phyloP scores from a whole-genome alignment of 1,140 invertebrate species.

The Anastrepha ludens region DNA sequence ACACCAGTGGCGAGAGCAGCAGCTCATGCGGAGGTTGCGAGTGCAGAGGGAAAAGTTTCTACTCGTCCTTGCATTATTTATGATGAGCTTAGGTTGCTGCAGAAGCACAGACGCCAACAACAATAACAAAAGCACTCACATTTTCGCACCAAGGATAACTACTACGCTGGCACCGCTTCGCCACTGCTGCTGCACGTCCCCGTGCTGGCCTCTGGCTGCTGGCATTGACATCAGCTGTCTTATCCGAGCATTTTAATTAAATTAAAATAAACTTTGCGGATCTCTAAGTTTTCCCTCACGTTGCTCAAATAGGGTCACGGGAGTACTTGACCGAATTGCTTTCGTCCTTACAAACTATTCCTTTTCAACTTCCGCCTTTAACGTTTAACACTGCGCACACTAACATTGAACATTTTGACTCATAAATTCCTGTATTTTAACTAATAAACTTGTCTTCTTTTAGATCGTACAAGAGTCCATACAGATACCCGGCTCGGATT shows the following conservation, averaged over 20 bases:
- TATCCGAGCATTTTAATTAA: conserved; percentile 58
- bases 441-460: conserved; percentile 60
- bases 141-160: not conserved
- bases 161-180: not conserved
- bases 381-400: too few relatives aligned
- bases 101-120: not conserved
- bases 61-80: conserved; percentile 31
- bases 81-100: not conserved
- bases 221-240: conserved; percentile 56
- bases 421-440: not conserved
- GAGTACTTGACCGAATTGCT: conserved; percentile 51
- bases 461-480: conserved; percentile 97
- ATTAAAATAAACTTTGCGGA: conserved; percentile 58
- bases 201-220: not conserved
- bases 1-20: not conserved
- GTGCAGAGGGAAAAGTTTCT: not conserved
- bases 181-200: not conserved
- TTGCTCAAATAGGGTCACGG: conserved; percentile 51
- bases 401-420: not conserved
- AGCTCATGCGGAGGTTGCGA: not conserved
- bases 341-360: not conserved
- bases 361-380: not conserved
- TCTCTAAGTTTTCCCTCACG: conserved; percentile 16
- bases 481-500: conserved; percentile 91
- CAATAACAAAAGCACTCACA: not conserved